Evolutionary conservation across 1,140 invertebrate genomes (phyloP).

Genomic region (Drosophila dunni): DNA sequence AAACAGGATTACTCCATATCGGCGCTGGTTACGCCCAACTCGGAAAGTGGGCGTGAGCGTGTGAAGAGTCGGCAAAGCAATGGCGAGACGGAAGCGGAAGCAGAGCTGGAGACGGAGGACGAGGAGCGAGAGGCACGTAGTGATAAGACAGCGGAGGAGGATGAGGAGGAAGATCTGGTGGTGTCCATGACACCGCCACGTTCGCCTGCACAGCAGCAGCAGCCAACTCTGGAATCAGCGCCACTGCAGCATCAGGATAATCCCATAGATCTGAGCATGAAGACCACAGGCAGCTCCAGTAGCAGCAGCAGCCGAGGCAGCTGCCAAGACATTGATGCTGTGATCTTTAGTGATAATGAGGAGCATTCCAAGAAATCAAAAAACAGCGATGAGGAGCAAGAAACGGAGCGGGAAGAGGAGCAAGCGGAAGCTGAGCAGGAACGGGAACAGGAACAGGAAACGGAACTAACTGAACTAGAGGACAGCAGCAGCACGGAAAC

Average conservation of each 20-base stretch:
- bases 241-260: slow-evolving; percentile 87
- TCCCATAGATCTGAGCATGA: slow-evolving; percentile 93
- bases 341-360: slow-evolving; percentile 50
- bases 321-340: slow-evolving; percentile 59
- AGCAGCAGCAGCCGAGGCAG: slow-evolving; percentile 84
- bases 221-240: background rate
- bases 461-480: slow-evolving; percentile 53
- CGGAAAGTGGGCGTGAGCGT: slow-evolving; percentile 74
- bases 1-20: slow-evolving; percentile 81
- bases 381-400: slow-evolving; percentile 67
- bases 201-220: slow-evolving; percentile 59
- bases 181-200: slow-evolving; percentile 84
- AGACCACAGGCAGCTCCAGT: slow-evolving; percentile 86
- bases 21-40: slow-evolving; percentile 79
- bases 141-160: slow-evolving; percentile 34
- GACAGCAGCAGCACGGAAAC: slow-evolving; percentile 48
- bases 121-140: slow-evolving; percentile 39
- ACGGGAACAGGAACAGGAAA: slow-evolving; percentile 28
- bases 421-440: slow-evolving; percentile 56
- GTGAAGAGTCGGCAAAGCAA: slow-evolving; percentile 75
- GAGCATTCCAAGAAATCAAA: slow-evolving; percentile 37
- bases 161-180: slow-evolving; percentile 59
- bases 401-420: slow-evolving; percentile 56
- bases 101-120: slow-evolving; percentile 11
- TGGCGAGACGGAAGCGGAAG: slow-evolving; percentile 45